phyloP scores from a whole-genome alignment of 2,797 vertebrate species.

The Mus minutoides region DNA sequence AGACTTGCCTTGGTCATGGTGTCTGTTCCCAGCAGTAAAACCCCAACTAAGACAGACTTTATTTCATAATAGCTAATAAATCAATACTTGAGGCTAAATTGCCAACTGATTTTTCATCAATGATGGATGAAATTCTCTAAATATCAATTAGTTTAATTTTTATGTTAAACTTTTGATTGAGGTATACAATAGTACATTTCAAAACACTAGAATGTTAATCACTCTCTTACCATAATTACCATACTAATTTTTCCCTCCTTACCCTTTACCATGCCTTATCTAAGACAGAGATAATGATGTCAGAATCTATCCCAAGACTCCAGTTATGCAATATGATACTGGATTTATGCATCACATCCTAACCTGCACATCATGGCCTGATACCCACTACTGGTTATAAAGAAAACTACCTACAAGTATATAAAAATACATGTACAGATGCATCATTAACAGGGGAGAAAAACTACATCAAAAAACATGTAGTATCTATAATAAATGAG shows the following conservation, averaged over 20 bases:
- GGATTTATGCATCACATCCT: background rate
- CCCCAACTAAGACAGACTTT: background rate
- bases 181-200: background rate
- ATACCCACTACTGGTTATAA: background rate
- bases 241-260: slow-evolving; percentile 19
- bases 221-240: slow-evolving; percentile 3
- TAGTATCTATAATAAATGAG: background rate
- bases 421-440: slow-evolving; percentile 13
- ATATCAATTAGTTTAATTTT: background rate
- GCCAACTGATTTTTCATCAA: slow-evolving; percentile 41
- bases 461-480: slow-evolving; percentile 22
- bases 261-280: background rate
- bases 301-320: background rate
- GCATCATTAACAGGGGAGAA: background rate
- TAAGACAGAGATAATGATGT: slow-evolving; percentile 16
- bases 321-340: background rate
- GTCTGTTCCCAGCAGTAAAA: too few species aligned
- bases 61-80: slow-evolving; percentile 42
- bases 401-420: slow-evolving; percentile 11
- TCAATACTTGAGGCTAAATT: slow-evolving; percentile 11
- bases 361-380: background rate
- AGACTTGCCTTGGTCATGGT: too few species aligned
- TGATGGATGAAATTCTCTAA: slow-evolving; percentile 47
- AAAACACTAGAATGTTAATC: background rate
- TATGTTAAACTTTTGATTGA: slow-evolving; percentile 30